Conservation (phyloP, 2,113 vertebrate species). For the Struthio camelus region DNA sequence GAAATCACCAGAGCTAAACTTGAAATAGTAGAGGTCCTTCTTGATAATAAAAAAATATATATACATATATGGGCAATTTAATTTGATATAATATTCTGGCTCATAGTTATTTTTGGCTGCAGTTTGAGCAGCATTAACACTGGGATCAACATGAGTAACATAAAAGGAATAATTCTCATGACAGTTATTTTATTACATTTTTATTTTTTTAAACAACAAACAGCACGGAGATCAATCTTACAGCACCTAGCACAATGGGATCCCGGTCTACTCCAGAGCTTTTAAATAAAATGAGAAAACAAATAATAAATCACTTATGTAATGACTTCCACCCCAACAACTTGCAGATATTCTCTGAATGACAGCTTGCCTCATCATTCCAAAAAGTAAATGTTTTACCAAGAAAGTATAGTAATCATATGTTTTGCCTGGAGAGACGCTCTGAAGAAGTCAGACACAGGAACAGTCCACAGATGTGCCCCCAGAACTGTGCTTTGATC, state of each 20-base stretch:
- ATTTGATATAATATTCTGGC: background rate
- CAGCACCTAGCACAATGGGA: background rate
- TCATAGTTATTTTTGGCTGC: background rate
- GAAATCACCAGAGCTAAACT: background rate
- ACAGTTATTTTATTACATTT: background rate
- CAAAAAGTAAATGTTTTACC: background rate
- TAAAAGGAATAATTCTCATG: constrained; percentile 25
- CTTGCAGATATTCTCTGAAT: background rate
- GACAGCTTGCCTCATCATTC: background rate
- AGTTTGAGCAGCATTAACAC: background rate
- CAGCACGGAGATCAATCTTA: background rate
- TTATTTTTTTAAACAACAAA: background rate
- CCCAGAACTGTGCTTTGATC: background rate
- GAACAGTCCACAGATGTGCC: background rate
- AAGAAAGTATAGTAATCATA: background rate
- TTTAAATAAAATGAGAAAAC: background rate
- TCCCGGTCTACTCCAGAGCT: background rate
- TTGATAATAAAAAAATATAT: background rate
- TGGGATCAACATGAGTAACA: constrained; percentile 22
- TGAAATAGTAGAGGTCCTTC: background rate
- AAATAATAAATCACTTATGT: background rate
- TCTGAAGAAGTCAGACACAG: background rate
- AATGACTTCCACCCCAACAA: background rate
- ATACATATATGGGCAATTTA: background rate
- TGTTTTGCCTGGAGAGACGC: background rate